phyloP scores from a whole-genome alignment of 2,113 vertebrate species.

The Phalacrocorax carbo region DNA sequence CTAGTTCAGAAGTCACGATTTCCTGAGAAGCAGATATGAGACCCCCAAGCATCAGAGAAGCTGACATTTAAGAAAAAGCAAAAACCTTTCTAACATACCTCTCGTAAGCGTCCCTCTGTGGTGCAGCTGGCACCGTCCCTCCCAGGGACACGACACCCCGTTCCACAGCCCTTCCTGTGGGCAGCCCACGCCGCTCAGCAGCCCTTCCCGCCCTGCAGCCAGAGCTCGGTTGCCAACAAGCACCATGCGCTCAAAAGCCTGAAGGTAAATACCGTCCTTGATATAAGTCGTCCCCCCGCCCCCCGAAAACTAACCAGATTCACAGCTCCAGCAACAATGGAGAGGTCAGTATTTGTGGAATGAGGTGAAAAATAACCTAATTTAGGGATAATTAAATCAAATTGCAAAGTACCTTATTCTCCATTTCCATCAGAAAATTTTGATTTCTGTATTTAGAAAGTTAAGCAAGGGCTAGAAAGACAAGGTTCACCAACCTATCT shows the following conservation, averaged over 20 bases:
- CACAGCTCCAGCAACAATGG: accelerated
- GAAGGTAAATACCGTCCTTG: neutral
- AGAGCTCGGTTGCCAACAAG: accelerated
- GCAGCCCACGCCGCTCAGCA: accelerated
- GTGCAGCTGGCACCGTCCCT: neutral
- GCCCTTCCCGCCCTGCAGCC: neutral
- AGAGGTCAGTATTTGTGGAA: neutral
- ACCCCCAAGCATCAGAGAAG: neutral
- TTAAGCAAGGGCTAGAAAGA: neutral
- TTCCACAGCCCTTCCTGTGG: accelerated
- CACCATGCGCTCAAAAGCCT: neutral
- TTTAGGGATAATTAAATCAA: neutral
- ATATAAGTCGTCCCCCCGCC: neutral
- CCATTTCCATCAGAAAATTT: neutral
- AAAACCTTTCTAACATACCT: neutral
- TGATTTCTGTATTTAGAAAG: neutral
- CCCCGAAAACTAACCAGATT: neutral
- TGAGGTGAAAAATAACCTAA: neutral
- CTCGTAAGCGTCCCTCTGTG: neutral
- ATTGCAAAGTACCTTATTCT: neutral
- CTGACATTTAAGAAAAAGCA: neutral
- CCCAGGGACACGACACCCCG: accelerated
- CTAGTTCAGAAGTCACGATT: neutral
- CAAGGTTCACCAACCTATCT: neutral
- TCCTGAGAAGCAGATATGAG: neutral